These are phyloP conservation scores for Andrena hattorfiana DNA, from an alignment of 2,888 invertebrate species.

Conservation along the genomic window DNA sequence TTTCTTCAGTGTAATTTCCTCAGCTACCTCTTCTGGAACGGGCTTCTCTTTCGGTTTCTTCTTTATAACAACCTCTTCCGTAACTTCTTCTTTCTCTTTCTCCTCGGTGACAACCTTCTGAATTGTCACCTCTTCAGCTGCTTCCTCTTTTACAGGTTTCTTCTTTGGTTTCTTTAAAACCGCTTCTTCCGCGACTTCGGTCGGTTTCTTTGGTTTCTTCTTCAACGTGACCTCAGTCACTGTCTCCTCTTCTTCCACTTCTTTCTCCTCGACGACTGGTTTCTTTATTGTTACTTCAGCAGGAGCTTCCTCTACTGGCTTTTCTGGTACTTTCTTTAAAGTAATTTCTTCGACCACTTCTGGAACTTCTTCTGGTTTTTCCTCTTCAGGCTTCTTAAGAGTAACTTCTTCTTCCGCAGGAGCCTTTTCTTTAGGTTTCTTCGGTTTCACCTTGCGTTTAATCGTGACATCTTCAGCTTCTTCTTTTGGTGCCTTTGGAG, in stretches of 20 bases:
- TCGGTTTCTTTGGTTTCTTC: constrained; percentile 81
- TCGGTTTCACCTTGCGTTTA: constrained; percentile 67
- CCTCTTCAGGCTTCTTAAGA: constrained; percentile 80
- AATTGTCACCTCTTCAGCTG: constrained; percentile 84
- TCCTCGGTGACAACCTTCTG: constrained; percentile 71
- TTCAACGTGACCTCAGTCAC: constrained; percentile 70
- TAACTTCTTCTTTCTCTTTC: constrained; percentile 78
- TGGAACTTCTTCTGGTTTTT: constrained; percentile 72
- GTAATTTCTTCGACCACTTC: constrained; percentile 74
- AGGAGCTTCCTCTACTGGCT: constrained; percentile 81
- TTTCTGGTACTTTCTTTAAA: constrained; percentile 70
- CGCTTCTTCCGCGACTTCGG: constrained; percentile 73
- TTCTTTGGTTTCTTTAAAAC: constrained; percentile 74
- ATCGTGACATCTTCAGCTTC: constrained; percentile 68
- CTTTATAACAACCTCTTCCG: constrained; percentile 59
- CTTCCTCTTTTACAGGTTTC: constrained; percentile 79
- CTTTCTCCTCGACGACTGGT: constrained; percentile 71
- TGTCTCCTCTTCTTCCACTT: constrained; percentile 64
- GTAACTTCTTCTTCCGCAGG: constrained; percentile 81
- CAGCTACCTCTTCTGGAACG: constrained; percentile 76
- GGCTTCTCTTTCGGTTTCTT: constrained; percentile 74
- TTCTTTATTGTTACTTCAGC: constrained; percentile 84
- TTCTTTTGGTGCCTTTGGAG: constrained; percentile 69
- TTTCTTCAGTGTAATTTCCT: constrained; percentile 73
- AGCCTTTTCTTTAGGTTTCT: constrained; percentile 67